Conservation (phyloP, 2,797 vertebrate species). For the Neopelma chrysocephalum region DNA sequence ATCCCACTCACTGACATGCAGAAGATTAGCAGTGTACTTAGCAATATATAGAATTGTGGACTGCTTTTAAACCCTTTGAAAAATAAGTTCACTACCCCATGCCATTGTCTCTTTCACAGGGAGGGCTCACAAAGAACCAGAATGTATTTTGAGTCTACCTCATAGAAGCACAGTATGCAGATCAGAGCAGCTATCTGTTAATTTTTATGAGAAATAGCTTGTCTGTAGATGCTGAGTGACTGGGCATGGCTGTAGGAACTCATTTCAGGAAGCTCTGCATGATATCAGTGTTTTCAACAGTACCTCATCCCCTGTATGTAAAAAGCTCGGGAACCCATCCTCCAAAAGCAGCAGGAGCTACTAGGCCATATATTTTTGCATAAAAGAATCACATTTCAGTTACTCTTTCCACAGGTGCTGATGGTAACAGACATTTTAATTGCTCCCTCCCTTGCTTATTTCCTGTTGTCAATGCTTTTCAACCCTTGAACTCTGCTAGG, state of each 20-base stretch:
- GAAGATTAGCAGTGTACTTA: not conserved
- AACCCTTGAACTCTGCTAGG: not conserved
- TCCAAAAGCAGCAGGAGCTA: not conserved
- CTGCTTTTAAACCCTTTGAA: not conserved
- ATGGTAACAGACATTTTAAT: not conserved
- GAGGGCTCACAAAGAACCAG: not conserved
- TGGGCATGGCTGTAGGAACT: not conserved
- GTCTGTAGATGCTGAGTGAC: not conserved
- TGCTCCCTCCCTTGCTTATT: not conserved
- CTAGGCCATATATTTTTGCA: not conserved
- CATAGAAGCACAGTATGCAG: not conserved
- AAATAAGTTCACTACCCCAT: not conserved
- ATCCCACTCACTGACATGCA: not conserved
- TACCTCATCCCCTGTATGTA: not conserved
- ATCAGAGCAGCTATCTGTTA: not conserved
- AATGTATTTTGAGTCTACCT: not conserved
- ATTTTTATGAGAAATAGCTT: not conserved
- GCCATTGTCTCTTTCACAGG: not conserved
- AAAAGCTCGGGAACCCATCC: not conserved
- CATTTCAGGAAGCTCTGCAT: not conserved
- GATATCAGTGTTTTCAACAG: not conserved
- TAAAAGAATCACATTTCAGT: not conserved
- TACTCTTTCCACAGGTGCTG: not conserved
- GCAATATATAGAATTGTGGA: not conserved
- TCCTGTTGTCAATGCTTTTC: not conserved